Evolutionary conservation across 2,113 vertebrate genomes (phyloP).

Genomic region (Nyctereutes procyonoides): DNA sequence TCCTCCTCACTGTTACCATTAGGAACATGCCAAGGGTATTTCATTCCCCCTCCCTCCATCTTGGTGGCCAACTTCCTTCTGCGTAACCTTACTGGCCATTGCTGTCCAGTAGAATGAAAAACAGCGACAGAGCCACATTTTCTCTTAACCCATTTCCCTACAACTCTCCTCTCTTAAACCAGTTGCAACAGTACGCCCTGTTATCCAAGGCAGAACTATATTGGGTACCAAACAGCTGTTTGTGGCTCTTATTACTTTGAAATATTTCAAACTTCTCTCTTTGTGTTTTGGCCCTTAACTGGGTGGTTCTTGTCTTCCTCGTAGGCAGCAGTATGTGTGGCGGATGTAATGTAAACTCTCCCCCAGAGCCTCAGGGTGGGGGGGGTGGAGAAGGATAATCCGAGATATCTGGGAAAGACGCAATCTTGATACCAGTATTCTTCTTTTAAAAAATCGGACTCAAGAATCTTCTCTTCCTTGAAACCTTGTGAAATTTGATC

Average conservation of each 20-base stretch:
- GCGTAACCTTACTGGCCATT: slow-evolving; percentile 73
- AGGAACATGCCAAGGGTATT: slow-evolving; percentile 13
- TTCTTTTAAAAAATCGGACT: slow-evolving; percentile 53
- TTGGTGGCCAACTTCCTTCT: slow-evolving; percentile 1
- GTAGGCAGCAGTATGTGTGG: slow-evolving; percentile 8
- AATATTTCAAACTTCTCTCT: slow-evolving; percentile 80
- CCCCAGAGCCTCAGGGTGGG: not conserved
- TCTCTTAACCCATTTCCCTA: slow-evolving; percentile 71
- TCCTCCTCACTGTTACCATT: not conserved
- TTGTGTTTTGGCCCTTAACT: slow-evolving; percentile 63
- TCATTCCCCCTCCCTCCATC: not conserved
- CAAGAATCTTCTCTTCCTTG: slow-evolving; percentile 52
- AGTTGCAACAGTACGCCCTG: slow-evolving; percentile 56
- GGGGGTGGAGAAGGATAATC: not conserved
- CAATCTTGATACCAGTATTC: slow-evolving; percentile 10
- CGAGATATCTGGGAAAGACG: slow-evolving; percentile 44
- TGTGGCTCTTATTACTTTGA: slow-evolving; percentile 80
- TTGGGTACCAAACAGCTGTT: slow-evolving; percentile 77
- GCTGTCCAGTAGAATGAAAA: slow-evolving; percentile 78
- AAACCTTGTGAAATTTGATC: slow-evolving; percentile 76
- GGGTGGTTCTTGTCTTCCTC: slow-evolving; percentile 53
- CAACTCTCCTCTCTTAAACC: slow-evolving; percentile 63
- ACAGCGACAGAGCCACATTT: slow-evolving; percentile 79
- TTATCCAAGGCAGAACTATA: slow-evolving; percentile 72
- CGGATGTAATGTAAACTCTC: not conserved